These are phyloP conservation scores for Rafetus swinhoei DNA, from an alignment of 2,113 vertebrate genomes.

Conservation along the genomic window DNA sequence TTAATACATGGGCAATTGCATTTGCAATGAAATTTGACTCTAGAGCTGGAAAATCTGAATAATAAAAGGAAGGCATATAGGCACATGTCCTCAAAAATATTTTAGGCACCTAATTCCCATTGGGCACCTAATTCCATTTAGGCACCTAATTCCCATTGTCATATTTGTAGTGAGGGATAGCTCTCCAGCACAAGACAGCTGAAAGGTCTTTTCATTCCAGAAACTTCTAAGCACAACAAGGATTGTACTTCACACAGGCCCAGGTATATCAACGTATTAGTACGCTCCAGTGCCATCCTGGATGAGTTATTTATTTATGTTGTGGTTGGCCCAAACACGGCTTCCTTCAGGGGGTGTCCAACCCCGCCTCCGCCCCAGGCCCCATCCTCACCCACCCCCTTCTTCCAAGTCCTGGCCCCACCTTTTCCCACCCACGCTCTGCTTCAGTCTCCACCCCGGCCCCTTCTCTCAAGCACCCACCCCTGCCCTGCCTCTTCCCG, in stretches of 20 bases:
- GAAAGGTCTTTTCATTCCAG: background rate
- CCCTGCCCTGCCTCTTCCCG: too few species aligned
- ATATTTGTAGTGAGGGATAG: background rate
- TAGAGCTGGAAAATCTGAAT: background rate
- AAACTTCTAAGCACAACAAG: background rate
- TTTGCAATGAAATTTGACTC: background rate
- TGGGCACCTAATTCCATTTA: background rate
- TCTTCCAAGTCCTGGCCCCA: too few species aligned
- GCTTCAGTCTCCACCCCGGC: too few species aligned
- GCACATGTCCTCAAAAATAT: background rate
- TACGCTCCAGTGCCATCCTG: background rate
- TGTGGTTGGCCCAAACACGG: background rate
- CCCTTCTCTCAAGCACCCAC: too few species aligned
- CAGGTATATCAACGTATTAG: background rate
- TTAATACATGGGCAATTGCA: background rate
- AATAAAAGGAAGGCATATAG: background rate
- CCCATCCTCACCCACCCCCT: too few species aligned
- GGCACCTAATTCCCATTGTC: background rate
- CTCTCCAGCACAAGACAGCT: background rate
- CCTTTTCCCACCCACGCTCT: too few species aligned
- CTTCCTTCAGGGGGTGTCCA: too few species aligned
- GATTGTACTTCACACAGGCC: background rate
- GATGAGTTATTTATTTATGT: background rate
- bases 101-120: background rate
- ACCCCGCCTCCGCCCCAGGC: too few species aligned